These are phyloP conservation scores for Cettia cetti DNA, from an alignment of 2,113 vertebrate genomes.

Conservation along the genomic window DNA sequence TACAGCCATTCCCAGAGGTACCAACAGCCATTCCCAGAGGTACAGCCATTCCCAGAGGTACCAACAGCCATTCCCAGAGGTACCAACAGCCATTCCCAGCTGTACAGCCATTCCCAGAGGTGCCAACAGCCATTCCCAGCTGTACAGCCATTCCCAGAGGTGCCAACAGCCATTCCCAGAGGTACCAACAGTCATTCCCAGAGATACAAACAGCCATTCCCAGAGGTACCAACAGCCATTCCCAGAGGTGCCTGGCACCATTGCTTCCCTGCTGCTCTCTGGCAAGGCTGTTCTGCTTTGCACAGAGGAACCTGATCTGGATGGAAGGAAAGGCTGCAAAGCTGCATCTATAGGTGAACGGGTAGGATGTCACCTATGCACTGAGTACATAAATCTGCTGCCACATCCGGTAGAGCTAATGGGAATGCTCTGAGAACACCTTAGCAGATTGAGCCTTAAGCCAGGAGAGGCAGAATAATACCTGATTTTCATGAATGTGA, in stretches of 20 bases:
- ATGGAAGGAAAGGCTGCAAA: background rate
- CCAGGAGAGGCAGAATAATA: background rate
- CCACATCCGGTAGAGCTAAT: background rate
- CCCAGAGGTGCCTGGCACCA: background rate
- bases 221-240: background rate
- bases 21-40: no score
- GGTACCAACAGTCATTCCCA: no score
- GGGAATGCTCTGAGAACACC: background rate
- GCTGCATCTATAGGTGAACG: rapidly evolving
- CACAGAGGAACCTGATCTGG: background rate
- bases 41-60: background rate
- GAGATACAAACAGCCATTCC: no score
- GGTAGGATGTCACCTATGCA: rapidly evolving
- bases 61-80: background rate
- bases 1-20: background rate
- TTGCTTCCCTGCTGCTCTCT: background rate
- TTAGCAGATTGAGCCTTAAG: background rate
- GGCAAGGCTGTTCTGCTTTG: background rate
- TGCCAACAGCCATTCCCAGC: background rate
- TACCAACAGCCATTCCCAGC: background rate
- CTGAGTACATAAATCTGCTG: background rate
- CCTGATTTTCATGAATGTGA: background rate
- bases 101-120: no score
- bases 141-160: no score
- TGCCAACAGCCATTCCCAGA: no score